A percentile compares a stretch with the other conserved stretches of the same genome.
Evolutionary conservation across 1,140 invertebrate genomes (phyloP).

Genomic region (Chionoecetes opilio): DNA sequence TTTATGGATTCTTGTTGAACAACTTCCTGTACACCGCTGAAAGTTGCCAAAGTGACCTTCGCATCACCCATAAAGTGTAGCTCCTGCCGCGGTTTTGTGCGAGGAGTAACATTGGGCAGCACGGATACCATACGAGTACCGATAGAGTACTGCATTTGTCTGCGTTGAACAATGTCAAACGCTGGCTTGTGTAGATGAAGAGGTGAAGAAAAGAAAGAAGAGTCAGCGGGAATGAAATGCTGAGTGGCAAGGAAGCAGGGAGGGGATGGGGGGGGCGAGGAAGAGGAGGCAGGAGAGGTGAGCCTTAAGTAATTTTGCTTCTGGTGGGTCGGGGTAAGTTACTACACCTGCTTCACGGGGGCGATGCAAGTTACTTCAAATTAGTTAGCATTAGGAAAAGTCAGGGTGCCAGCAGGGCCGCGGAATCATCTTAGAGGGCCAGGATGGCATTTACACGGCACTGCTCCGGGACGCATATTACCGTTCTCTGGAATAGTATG

Average conservation of each 20-base stretch:
- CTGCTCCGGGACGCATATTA: not conserved
- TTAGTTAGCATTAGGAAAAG: not conserved
- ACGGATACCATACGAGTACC: too few species aligned
- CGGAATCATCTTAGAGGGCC: not conserved
- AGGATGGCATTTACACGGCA: not conserved
- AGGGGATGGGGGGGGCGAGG: not conserved
- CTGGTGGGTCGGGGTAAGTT: not conserved
- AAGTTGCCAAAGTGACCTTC: too few species aligned
- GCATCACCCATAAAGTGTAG: too few species aligned
- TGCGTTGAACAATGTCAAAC: too few species aligned
- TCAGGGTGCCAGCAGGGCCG: not conserved
- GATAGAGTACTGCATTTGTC: too few species aligned
- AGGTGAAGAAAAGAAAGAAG: not conserved
- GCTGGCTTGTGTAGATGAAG: not conserved
- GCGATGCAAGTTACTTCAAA: conserved; percentile 7
- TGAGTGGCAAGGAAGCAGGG: not conserved
- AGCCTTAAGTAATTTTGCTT: not conserved
- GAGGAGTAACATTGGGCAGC: too few species aligned
- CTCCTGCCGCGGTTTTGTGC: too few species aligned
- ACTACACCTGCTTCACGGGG: not conserved
- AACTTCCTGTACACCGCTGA: too few species aligned
- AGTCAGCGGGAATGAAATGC: not conserved
- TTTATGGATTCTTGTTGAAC: too few species aligned
- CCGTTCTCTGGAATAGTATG: too few species aligned
- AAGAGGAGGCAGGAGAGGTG: not conserved